Conservation (phyloP, 2,888 invertebrate genomes). For the Melieria omissa region DNA sequence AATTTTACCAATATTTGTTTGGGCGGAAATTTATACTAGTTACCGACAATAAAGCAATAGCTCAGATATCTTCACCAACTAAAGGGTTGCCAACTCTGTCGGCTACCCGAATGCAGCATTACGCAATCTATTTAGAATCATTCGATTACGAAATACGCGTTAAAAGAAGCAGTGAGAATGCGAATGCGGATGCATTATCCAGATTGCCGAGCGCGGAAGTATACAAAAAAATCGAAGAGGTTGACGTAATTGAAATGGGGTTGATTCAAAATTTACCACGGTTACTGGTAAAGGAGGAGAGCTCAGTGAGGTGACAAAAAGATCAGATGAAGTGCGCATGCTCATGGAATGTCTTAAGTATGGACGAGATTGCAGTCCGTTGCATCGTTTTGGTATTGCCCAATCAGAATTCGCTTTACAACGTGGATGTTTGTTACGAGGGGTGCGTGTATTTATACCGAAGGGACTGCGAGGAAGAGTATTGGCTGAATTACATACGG, state of each 20-base stretch:
- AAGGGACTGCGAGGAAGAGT: not conserved
- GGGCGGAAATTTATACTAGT: conserved; percentile 60
- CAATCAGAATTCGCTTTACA: conserved; percentile 31
- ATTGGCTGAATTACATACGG: conserved; percentile 37
- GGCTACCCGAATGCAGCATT: conserved; percentile 42
- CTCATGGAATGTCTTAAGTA: conserved; percentile 17
- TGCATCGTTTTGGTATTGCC: conserved; percentile 19
- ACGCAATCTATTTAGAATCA: conserved; percentile 33
- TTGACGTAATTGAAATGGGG: conserved; percentile 27
- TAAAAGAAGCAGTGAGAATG: conserved; percentile 30
- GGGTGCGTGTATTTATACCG: conserved; percentile 40
- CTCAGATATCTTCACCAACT: conserved; percentile 41
- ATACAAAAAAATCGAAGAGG: conserved; percentile 17
- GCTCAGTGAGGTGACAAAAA: conserved; percentile 23
- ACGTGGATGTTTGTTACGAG: conserved; percentile 39
- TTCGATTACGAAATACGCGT: conserved; percentile 29
- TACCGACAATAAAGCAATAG: conserved; percentile 48
- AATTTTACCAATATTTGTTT: conserved; percentile 62
- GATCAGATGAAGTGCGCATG: not conserved
- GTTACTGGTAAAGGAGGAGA: conserved; percentile 33
- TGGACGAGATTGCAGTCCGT: conserved; percentile 14
- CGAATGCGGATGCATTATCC: conserved; percentile 34
- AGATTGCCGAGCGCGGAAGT: conserved; percentile 16
- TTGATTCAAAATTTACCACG: conserved; percentile 31
- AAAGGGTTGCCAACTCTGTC: conserved; percentile 41